Conservation (phyloP, 1,140 invertebrate genomes). For the Magallana angulata region DNA sequence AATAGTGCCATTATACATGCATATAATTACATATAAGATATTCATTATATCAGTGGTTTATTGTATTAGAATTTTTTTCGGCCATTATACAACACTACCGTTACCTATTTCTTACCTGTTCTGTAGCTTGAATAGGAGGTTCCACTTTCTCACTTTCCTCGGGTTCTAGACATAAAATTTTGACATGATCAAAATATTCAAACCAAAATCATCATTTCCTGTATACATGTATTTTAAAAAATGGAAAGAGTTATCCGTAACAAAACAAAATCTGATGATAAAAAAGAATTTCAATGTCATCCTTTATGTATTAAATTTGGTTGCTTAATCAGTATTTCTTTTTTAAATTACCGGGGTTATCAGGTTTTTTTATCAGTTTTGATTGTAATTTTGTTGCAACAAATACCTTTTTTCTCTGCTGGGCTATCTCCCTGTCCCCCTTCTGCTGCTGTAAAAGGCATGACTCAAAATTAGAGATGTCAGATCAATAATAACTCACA, state of each 20-base stretch:
- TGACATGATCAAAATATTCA: neutral
- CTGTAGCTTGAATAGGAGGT: constrained; percentile 5
- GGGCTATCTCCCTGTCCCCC: neutral
- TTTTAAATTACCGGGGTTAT: too few relatives aligned
- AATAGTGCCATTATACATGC: neutral
- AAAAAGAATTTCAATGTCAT: too few relatives aligned
- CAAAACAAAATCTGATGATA: too few relatives aligned
- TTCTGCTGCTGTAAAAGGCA: neutral
- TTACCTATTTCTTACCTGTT: neutral
- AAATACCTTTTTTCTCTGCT: neutral
- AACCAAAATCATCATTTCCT: neutral
- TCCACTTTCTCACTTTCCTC: constrained; percentile 9
- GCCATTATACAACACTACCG: too few relatives aligned
- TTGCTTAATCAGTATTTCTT: too few relatives aligned
- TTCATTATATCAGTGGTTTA: too few relatives aligned
- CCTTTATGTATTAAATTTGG: too few relatives aligned
- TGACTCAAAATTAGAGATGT: neutral
- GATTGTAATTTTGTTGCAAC: too few relatives aligned
- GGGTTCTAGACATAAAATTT: neutral
- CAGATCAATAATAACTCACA: neutral
- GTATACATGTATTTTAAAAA: neutral
- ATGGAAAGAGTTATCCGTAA: too few relatives aligned
- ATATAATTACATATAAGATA: too few relatives aligned
- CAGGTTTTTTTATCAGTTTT: too few relatives aligned
- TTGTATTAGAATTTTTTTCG: too few relatives aligned